Evolutionary conservation across 2,888 invertebrate genomes (phyloP).

Genomic region (Chrysodeixis includens): DNA sequence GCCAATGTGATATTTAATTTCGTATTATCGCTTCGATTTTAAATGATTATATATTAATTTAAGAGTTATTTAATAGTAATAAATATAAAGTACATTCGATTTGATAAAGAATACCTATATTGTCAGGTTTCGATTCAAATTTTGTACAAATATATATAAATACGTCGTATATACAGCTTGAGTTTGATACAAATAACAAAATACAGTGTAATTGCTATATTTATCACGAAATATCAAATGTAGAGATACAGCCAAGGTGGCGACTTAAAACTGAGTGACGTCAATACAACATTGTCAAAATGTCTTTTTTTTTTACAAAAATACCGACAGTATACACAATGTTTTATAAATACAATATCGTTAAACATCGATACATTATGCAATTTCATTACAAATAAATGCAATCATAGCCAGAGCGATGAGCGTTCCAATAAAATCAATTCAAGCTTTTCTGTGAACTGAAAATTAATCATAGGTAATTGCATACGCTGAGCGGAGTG

Average conservation of each 20-base stretch:
- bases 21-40: not conserved
- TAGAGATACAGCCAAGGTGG: too few species aligned
- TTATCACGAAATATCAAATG: too few species aligned
- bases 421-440: not conserved
- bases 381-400: slow-evolving; percentile 3
- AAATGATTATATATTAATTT: not conserved
- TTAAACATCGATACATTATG: not conserved
- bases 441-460: not conserved
- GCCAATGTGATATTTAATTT: not conserved
- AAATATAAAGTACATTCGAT: not conserved
- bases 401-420: not conserved
- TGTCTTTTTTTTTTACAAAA: too few species aligned
- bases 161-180: too few species aligned
- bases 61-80: not conserved
- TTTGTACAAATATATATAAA: too few species aligned
- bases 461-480: not conserved
- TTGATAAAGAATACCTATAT: too few species aligned
- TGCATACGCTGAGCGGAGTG: not conserved
- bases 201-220: too few species aligned
- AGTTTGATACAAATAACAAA: too few species aligned
- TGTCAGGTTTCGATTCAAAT: too few species aligned
- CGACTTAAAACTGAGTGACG: too few species aligned
- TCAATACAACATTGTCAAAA: too few species aligned
- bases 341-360: not conserved
- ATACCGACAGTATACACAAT: too few species aligned